Evolutionary conservation across 2,113 vertebrate genomes (phyloP), one percentile per base, ranked within the genome.

Genomic region (Promerops cafer): DNA sequence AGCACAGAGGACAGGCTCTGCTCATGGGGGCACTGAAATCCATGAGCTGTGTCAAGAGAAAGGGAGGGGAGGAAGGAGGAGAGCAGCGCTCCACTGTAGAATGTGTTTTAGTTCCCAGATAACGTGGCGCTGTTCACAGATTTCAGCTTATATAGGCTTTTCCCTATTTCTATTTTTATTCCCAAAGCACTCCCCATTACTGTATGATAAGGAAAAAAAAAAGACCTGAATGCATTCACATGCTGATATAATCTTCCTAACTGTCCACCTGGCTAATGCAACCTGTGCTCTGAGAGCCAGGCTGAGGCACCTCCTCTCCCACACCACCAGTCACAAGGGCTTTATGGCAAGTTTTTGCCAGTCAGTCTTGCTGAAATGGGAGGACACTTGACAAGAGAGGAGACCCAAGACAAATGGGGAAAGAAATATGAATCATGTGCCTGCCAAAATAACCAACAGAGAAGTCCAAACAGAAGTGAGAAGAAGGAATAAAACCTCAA

Each of bases 141-240:
- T 92, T 96, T 95, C 94, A 89, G 86, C 86, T 84, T 71, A 90
- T 64, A 94, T 6, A 85, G 92, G 90, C 64, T 97, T 94, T 96
- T 93, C 90, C 68, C 56, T 63, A 49, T 11, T 88, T 47, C 79
- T 96, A 89, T 93, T 97, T 97, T 97, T 94, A 89, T 86, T 93
- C 61, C 69, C 2, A 1, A 94, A 95, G 79, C 63, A 80, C 81
- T 94, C 50, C 79, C 35, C 2, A 0, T 89, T 83, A 79, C 92
- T 84, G 52, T 64, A 68, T 8, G 56, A 75, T 35, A 6, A 39
- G 66, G 33, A 31, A 37, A 65, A 49, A 45, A 66, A 54, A 49
- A n/a, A 28, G 5, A 22, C 11, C 23, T 2, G 15, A 63, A 54
- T 56, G 3, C 17, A 28, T 85, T 83, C 59, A 27, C 35, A 69